These are phyloP conservation scores for Oncopodura yosiiana DNA, from an alignment of 1,140 invertebrate genomes.

Conservation along the genomic window DNA sequence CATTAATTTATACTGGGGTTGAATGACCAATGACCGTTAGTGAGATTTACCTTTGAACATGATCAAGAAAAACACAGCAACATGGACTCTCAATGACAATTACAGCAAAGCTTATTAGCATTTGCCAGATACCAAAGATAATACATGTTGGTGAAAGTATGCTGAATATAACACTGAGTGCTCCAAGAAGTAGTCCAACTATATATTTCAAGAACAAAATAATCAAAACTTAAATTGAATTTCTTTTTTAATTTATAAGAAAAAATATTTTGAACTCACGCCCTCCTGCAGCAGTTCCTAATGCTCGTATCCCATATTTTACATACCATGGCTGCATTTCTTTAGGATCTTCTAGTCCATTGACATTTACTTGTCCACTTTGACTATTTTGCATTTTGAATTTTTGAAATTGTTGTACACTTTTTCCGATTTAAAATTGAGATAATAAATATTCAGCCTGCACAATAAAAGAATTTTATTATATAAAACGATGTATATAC, in stretches of 20 bases:
- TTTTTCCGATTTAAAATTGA: too few species aligned
- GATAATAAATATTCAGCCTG: too few species aligned
- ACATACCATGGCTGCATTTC: slow-evolving; percentile 34
- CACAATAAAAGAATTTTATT: too few species aligned
- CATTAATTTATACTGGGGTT: too few species aligned
- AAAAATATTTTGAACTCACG: slow-evolving; percentile 47
- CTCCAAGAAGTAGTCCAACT: slow-evolving; percentile 82
- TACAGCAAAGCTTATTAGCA: slow-evolving; percentile 73
- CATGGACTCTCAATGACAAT: slow-evolving; percentile 84
- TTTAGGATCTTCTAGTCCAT: slow-evolving; percentile 9
- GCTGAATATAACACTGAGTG: slow-evolving; percentile 65
- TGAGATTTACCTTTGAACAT: slow-evolving; percentile 74
- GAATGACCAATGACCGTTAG: too few species aligned
- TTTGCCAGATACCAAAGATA: slow-evolving; percentile 80
- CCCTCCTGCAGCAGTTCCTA: slow-evolving; percentile 74
- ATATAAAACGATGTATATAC: too few species aligned
- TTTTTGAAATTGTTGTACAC: slow-evolving; percentile 6
- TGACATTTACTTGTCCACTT: slow-evolving; percentile 12
- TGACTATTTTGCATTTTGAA: slow-evolving; percentile 19
- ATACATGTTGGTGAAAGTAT: slow-evolving; percentile 48
- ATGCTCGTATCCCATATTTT: slow-evolving; percentile 67
- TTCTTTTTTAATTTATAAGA: too few species aligned
- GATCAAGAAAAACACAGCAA: slow-evolving; percentile 88
- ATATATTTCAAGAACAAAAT: slow-evolving; percentile 29
- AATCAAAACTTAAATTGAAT: not conserved